These are phyloP conservation scores for Lipophrys pholis DNA, from an alignment of 2,113 vertebrate species.

Conservation along the genomic window DNA sequence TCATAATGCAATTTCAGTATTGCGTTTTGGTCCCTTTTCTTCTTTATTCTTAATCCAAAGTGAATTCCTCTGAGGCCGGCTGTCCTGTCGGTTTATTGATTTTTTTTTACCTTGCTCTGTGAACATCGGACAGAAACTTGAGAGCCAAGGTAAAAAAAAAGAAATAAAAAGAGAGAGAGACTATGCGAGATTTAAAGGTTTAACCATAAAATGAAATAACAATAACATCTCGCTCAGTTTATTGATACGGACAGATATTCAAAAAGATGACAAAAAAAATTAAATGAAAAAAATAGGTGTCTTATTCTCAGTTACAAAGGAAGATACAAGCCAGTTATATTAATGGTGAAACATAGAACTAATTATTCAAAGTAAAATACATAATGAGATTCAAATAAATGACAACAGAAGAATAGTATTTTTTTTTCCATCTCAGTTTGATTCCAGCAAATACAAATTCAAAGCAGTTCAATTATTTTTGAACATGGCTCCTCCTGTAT, in stretches of 20 bases:
- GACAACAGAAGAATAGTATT: neutral
- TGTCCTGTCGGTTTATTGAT: slow-evolving; percentile 85
- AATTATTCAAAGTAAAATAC: neutral
- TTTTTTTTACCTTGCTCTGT: slow-evolving; percentile 62
- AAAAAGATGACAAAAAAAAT: slow-evolving; percentile 24
- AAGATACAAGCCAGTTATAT: slow-evolving; percentile 5
- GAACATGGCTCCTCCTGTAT: slow-evolving; percentile 10
- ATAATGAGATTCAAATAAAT: neutral
- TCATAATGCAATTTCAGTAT: slow-evolving; percentile 76
- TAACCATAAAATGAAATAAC: slow-evolving; percentile 40
- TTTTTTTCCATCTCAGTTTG: slow-evolving; percentile 5
- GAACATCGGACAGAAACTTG: slow-evolving; percentile 74
- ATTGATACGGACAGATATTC: slow-evolving; percentile 9
- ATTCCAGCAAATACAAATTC: neutral
- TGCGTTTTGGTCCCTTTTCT: slow-evolving; percentile 60
- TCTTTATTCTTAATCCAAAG: slow-evolving; percentile 78
- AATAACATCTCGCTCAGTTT: neutral
- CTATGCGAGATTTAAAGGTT: slow-evolving; percentile 57
- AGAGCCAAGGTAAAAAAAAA: slow-evolving; percentile 64
- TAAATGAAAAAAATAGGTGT: neutral
- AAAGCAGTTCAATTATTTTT: neutral
- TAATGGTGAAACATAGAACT: slow-evolving; percentile 8
- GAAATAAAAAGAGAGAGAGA: slow-evolving; percentile 17
- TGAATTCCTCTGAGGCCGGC: slow-evolving; percentile 79
- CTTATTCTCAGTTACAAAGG: neutral